These are phyloP conservation scores for Acronicta aceris DNA, from an alignment of 2,888 invertebrate species.

Conservation along the genomic window DNA sequence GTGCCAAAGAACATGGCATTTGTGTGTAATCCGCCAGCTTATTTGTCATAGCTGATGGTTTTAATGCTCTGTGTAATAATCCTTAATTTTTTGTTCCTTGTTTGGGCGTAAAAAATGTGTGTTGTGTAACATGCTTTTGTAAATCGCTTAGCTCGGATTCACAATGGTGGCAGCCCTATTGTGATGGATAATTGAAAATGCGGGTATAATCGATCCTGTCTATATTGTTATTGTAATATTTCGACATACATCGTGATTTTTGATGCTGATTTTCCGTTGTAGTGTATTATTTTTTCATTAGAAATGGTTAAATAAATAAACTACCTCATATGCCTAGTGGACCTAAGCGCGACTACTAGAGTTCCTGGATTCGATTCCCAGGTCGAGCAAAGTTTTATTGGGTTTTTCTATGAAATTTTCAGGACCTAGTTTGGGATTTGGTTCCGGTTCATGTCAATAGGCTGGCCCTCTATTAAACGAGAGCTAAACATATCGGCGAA, in stretches of 20 bases:
- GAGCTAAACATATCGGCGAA: too few relatives aligned
- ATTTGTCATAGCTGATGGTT: conserved; percentile 78
- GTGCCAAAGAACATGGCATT: conserved; percentile 64
- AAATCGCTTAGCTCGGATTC: conserved; percentile 64
- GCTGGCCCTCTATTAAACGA: too few relatives aligned
- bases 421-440: too few relatives aligned
- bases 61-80: conserved; percentile 70
- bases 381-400: too few relatives aligned
- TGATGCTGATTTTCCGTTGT: not conserved
- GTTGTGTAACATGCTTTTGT: conserved; percentile 82
- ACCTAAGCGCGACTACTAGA: too few relatives aligned
- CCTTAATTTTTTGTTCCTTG: conserved; percentile 68
- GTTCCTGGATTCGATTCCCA: too few relatives aligned
- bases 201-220: conserved; percentile 79
- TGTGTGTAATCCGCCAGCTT: conserved; percentile 73
- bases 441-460: too few relatives aligned
- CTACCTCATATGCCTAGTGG: too few relatives aligned
- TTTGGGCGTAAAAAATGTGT: conserved; percentile 74
- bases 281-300: conserved; percentile 12
- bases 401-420: too few relatives aligned
- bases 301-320: not conserved
- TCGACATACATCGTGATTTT: conserved; percentile 34
- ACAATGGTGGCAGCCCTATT: conserved; percentile 72
- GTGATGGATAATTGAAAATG: conserved; percentile 80
- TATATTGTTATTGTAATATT: conserved; percentile 60